Evolutionary conservation across 2,888 invertebrate genomes (phyloP).

Genomic region (Kryphioiulus occultus): DNA sequence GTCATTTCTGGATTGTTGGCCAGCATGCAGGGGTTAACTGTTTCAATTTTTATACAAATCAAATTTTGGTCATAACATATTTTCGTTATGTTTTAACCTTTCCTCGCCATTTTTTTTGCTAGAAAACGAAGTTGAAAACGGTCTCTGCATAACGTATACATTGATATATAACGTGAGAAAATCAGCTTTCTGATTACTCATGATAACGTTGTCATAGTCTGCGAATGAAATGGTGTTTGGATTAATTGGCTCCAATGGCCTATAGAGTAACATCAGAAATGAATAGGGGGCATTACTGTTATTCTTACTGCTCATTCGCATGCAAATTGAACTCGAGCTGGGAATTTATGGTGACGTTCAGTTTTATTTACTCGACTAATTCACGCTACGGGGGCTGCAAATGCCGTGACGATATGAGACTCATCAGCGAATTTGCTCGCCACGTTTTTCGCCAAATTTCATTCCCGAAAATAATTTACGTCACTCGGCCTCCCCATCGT

Average conservation of each 20-base stretch:
- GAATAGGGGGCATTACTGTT: constrained; percentile 14
- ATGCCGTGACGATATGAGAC: neutral
- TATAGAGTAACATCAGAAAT: neutral
- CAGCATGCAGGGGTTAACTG: too few species aligned
- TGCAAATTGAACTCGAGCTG: neutral
- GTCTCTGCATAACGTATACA: too few species aligned
- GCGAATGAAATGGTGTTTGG: neutral
- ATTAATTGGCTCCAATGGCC: neutral
- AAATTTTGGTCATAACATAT: too few species aligned
- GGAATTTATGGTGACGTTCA: neutral
- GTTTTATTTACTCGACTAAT: constrained; percentile 12
- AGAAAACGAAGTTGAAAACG: too few species aligned
- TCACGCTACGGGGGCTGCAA: neutral
- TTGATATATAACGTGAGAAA: too few species aligned
- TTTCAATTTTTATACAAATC: too few species aligned
- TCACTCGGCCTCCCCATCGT: neutral
- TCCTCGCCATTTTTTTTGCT: too few species aligned
- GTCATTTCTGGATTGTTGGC: too few species aligned
- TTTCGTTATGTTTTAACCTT: too few species aligned
- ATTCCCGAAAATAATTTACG: neutral
- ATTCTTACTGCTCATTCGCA: constrained; percentile 3
- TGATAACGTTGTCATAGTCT: too few species aligned
- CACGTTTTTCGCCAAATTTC: constrained; percentile 8
- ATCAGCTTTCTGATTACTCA: too few species aligned
- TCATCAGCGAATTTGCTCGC: constrained; percentile 7